Evolutionary conservation across 2,888 invertebrate genomes (phyloP).

Genomic region (Harpalus rubripes): DNA sequence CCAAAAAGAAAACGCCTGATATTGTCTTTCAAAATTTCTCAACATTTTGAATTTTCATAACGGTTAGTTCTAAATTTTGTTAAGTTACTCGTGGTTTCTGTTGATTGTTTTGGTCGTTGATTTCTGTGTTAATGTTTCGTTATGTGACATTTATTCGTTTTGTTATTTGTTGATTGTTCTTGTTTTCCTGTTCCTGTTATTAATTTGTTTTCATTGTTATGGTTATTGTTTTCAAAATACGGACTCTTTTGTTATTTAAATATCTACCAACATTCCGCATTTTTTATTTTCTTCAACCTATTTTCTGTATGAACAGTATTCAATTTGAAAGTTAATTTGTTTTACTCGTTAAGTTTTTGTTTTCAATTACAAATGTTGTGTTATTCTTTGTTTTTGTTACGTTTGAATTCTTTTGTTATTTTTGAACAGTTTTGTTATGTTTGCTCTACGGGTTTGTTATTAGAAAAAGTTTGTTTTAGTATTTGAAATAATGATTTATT

Average conservation of each 20-base stretch:
- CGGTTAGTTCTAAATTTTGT: background rate
- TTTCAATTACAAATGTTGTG: slow-evolving; percentile 1
- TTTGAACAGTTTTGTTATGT: slow-evolving; percentile 24
- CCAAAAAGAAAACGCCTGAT: background rate
- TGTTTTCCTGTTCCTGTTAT: slow-evolving; percentile 31
- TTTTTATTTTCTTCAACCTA: background rate
- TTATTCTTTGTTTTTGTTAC: slow-evolving; percentile 27
- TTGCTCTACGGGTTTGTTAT: background rate
- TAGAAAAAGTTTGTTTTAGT: background rate
- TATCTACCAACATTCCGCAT: background rate
- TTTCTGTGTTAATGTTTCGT: slow-evolving; percentile 30
- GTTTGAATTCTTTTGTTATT: slow-evolving; percentile 15
- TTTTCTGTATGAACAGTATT: background rate
- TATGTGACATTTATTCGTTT: slow-evolving; percentile 18
- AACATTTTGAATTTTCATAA: background rate
- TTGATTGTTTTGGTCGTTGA: slow-evolving; percentile 44
- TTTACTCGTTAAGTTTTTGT: slow-evolving; percentile 30
- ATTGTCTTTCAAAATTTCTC: background rate
- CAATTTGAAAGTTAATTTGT: slow-evolving; percentile 29
- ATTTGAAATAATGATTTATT: slow-evolving; percentile 51
- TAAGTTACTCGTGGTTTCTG: background rate
- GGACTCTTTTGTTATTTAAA: slow-evolving; percentile 16
- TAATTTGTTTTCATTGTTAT: slow-evolving; percentile 26
- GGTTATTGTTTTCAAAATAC: background rate
- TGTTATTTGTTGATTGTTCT: slow-evolving; percentile 16